Percentiles rank a stretch among this genome's conserved stretches.
Evolutionary conservation across 2,888 invertebrate species (phyloP).

Genomic region (Dusona sp.): DNA sequence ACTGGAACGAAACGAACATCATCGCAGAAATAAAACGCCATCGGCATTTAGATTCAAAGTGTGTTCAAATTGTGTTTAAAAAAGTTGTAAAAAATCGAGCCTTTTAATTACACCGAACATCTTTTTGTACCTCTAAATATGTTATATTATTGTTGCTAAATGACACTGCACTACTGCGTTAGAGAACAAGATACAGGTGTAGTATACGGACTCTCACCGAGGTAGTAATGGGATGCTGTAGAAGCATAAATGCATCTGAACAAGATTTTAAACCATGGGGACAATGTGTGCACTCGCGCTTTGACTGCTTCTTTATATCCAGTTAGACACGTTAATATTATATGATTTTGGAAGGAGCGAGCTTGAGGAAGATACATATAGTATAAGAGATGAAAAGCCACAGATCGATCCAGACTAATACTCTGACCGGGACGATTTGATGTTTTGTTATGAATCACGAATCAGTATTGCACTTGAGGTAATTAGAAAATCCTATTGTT

Average conservation of each 20-base stretch:
- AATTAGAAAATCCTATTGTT: not conserved
- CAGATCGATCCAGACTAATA: not conserved
- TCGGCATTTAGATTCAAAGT: not conserved
- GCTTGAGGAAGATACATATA: not conserved
- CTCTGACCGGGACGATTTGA: not conserved
- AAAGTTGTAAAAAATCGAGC: not conserved
- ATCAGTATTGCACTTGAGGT: not conserved
- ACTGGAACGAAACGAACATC: too few relatives aligned
- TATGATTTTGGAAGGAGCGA: not conserved
- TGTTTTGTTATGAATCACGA: not conserved
- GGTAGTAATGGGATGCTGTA: not conserved
- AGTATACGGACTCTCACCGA: not conserved
- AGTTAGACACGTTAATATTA: constrained; percentile 13
- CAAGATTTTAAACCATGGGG: not conserved
- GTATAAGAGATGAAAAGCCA: not conserved
- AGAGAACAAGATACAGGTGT: not conserved
- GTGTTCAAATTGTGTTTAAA: not conserved
- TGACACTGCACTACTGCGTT: not conserved
- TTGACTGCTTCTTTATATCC: constrained; percentile 7
- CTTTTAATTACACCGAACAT: not conserved
- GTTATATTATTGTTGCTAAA: not conserved
- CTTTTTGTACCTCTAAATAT: not conserved
- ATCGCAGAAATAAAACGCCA: not conserved
- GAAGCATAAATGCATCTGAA: not conserved
- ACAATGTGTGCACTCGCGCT: not conserved